Base-by-base conservation (phyloP, 2,113 vertebrate species). In the Dipodomys spectabilis region DNA sequence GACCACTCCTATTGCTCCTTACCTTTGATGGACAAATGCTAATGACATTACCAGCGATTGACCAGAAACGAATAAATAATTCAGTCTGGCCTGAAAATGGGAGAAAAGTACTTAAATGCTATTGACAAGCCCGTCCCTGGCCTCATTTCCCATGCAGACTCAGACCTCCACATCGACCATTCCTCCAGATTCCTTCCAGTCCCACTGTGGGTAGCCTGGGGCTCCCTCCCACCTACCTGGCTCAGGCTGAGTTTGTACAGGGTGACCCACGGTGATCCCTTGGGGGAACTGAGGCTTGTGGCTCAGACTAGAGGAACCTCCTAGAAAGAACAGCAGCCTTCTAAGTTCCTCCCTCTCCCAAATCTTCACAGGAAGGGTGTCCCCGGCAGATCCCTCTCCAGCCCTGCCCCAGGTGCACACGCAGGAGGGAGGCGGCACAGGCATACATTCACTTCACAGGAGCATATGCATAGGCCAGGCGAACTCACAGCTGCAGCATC, bases 101-200 rank as follows among this genome's bases (percentile, higher is more conserved):
- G 98, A 98, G 97, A 99, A 98, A 98, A 98, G 99, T 99, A 99
- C 99, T 99, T 99, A 99, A 99, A 99, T 98, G 98, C 97, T 99
- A 99, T 99, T 98, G 99, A 99, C 98, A 98, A 98, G 98, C 98
- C 98, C 98, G 99, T 99, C 99, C 98, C 98, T 84, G 96, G 92
- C 97, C 97, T 97, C 96, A 98, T 98, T 98, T 99, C 97, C 98
- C 98, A 98, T 99, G 98, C 98, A 98, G 98, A 98, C 98, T 97
- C 98, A 97, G 98, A 97, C 98, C 97, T 98, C 97, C 96, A 93
- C 98, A 99, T 99, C 96, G 99, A 99, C 98, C 96, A 87, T 68
- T 74, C 35, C 88, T 82, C 92, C 75, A 12, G 11, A 91, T 92
- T 96, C 90, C 93, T 94, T 88, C 94, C 89, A 88, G 90, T 93